These are phyloP conservation scores for Drosophila rhopaloa DNA, from an alignment of 1,140 invertebrate genomes.

Conservation along the genomic window DNA sequence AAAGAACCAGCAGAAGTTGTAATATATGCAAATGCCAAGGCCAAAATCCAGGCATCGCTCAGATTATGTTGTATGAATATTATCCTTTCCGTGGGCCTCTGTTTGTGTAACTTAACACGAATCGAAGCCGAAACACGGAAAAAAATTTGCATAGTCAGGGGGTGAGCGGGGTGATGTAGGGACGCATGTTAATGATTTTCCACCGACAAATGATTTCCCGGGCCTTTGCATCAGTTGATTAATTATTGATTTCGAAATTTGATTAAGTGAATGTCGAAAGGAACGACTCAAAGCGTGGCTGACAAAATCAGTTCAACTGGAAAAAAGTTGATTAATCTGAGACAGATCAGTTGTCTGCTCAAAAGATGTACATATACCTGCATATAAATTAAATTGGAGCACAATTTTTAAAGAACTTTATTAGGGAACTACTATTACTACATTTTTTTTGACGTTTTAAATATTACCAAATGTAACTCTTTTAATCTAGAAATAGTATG, in stretches of 20 bases:
- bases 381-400: too few species aligned
- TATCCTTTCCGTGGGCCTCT: constrained; percentile 53
- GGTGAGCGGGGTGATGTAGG: constrained; percentile 21
- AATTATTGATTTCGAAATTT: constrained; percentile 78
- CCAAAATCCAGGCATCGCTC: constrained; percentile 31
- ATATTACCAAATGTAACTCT: too few species aligned
- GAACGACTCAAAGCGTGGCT: constrained; percentile 6
- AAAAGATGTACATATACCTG: neutral
- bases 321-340: constrained; percentile 26
- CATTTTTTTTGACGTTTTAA: too few species aligned
- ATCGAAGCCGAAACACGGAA: constrained; percentile 9
- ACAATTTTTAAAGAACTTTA: too few species aligned
- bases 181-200: constrained; percentile 40
- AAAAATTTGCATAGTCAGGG: constrained; percentile 63
- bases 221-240: constrained; percentile 67
- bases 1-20: constrained; percentile 52
- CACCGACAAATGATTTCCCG: constrained; percentile 70
- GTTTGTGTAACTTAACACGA: constrained; percentile 69
- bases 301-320: constrained; percentile 53
- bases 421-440: too few species aligned
- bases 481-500: too few species aligned
- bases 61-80: constrained; percentile 79
- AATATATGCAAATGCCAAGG: constrained; percentile 77
- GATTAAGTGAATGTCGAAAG: constrained; percentile 63
- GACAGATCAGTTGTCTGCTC: constrained; percentile 28